Base-by-base conservation (phyloP, 2,888 invertebrate species). In the Seira musarum region DNA sequence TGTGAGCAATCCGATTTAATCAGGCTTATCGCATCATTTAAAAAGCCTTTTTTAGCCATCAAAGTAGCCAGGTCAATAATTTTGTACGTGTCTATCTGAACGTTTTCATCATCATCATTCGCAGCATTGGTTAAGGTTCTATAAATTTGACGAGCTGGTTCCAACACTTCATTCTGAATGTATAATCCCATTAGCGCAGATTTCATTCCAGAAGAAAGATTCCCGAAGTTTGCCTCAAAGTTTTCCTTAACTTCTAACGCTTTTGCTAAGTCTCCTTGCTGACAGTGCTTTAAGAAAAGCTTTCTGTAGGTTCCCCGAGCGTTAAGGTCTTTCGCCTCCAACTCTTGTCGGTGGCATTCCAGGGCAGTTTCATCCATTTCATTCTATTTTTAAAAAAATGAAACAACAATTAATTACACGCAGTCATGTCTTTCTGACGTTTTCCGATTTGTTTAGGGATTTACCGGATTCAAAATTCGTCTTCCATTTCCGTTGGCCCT, bases 231-330 rank as follows among this genome's bases (percentile, higher is more conserved):
- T n/a, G 22, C 21, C 22, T 82, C 84, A 49, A 84, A 84, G 17
- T 13, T 64, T 2, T 17, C 57, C 70, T 82, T 82, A 0, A 60
- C 15, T 61, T 75, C 67, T 15, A 82, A 10, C 10, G 67, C 82
- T 30, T 79, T 84, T 1, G 40, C 19, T n/a, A 82, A 60, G n/a
- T 82, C 81, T 10, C 73, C 79, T 3, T 5, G 17, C 57, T 81
- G 74, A 21, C 84, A 84, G 64, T 81, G 81, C 46, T 84, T 84
- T 6, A 84, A 22, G 67, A 84, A 84, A n/a, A 84, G 67, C 40
- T 79, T 82, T 13, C 84, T 46, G 2, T 24, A 25, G 0, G 57
- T 65, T 21, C 84, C 84, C 71, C 84, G 57, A 1, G 66, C 64
- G 65, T 84, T 84, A 70, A 84, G 67, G 0, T 69, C 72, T 65